These are phyloP conservation scores for Zaprionus lineosus DNA, from an alignment of 2,888 invertebrate species.

Conservation along the genomic window DNA sequence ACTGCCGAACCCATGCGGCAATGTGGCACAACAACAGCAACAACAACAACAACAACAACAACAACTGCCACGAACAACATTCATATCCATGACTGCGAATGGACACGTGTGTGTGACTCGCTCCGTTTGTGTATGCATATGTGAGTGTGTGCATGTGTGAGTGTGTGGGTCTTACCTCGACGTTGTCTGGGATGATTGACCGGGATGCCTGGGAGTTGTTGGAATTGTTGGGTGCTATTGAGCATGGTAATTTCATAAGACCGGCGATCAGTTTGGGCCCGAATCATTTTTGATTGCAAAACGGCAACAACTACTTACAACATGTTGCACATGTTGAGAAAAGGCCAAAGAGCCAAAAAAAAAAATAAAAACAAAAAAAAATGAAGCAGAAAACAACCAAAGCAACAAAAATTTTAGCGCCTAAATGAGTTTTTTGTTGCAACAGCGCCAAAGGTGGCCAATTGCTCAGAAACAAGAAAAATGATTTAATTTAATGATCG, in stretches of 20 bases:
- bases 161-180: too few relatives aligned
- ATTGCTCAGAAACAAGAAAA: constrained; percentile 31
- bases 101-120: constrained; percentile 63
- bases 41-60: constrained; percentile 11
- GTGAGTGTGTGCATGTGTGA: not conserved
- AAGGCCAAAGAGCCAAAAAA: constrained; percentile 37
- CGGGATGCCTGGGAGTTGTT: too few relatives aligned
- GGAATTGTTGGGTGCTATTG: constrained; percentile 23
- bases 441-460: constrained; percentile 55
- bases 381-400: too few relatives aligned
- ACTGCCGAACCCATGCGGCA: constrained; percentile 28
- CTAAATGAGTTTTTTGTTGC: constrained; percentile 35
- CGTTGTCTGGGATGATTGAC: constrained; percentile 51
- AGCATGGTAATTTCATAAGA: constrained; percentile 66
- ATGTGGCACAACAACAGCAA: constrained; percentile 18
- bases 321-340: constrained; percentile 40
- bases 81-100: constrained; percentile 61
- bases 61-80: constrained; percentile 56
- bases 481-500: constrained; percentile 16
- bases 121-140: constrained; percentile 8
- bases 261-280: constrained; percentile 34
- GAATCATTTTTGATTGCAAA: constrained; percentile 76
- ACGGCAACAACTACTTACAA: constrained; percentile 49
- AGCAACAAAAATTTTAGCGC: too few relatives aligned
- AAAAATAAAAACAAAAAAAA: too few relatives aligned